A percentile compares a stretch with the other conserved stretches of the same genome.
Conservation (phyloP, 2,113 vertebrate species). For the Excalfactoria chinensis region DNA sequence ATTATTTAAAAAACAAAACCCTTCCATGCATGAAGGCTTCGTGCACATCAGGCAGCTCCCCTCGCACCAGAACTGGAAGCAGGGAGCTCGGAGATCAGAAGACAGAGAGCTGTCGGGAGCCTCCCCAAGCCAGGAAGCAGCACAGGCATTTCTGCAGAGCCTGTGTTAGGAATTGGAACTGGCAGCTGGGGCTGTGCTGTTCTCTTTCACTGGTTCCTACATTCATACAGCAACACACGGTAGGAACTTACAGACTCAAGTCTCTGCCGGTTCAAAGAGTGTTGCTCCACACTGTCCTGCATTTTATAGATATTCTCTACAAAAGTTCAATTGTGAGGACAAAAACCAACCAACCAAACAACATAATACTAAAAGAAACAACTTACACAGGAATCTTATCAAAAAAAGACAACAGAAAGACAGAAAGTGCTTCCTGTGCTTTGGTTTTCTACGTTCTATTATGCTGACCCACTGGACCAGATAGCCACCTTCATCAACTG, state of each 20-base stretch:
- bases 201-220: not conserved
- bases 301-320: not conserved
- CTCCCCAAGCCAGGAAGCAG: constrained; percentile 2
- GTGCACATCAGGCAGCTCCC: not conserved
- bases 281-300: not conserved
- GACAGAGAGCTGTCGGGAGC: not conserved
- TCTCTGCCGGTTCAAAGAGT: not conserved
- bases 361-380: not conserved
- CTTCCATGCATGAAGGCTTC: not conserved
- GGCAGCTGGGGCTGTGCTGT: not conserved
- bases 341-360: not conserved
- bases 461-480: not conserved
- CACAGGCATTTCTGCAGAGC: not conserved
- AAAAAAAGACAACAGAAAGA: not conserved
- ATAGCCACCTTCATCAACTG: not conserved
- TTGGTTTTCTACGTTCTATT: not conserved
- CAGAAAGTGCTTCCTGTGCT: not conserved
- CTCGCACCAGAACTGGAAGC: not conserved
- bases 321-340: not conserved
- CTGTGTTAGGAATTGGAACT: not conserved
- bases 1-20: constrained; percentile 1
- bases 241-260: not conserved
- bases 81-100: constrained; percentile 1
- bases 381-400: not conserved
- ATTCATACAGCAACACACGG: not conserved